Evolutionary conservation across 2,113 vertebrate genomes (phyloP), one percentile per base, ranked within the genome.

Genomic region (Corythoichthys intestinalis): DNA sequence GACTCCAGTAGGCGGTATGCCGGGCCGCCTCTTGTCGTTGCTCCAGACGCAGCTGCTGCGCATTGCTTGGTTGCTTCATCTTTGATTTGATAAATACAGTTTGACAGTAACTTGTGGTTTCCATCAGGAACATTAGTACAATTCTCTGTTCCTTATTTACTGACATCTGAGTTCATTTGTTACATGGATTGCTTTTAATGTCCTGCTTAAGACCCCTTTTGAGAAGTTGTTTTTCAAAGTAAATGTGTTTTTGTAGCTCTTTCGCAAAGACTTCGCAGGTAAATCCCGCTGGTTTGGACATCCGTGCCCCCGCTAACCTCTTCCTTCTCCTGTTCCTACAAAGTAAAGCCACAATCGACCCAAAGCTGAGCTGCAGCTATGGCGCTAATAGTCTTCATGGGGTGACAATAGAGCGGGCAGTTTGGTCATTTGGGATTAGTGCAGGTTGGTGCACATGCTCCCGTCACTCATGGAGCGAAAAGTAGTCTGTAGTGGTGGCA

Each of bases 331-430:
- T 69, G 66, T 35, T 74, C 61, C n/a, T 62, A 79, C 62, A 70
- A 72, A 79, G 47, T 66, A 85, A 87, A 72, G 69, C 71, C 66
- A 54, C 66, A 67, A 5, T 70, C 87, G 80, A 88, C 70, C 83
- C 77, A 6, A 74, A 80, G 77, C 71, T 65, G 74, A 83, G 80
- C 86, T 83, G 74, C 71, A 67, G 82, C 76, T 79, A 75, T 68
- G 77, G 78, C 76, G 83, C 84, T 86, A 85, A 83, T 87, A 78
- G 85, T 71, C 76, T 85, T 84, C 85, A 83, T 50, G 69, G 77
- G 70, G 72, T 58, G 50, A 65, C 62, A 70, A 76, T 66, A 60
- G 61, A 47, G 69, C 8, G 44, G 71, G 65, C 78, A 72, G 5
- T 72, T 79, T 76, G 77, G 77, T 79, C 82, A 69, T 75, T 54